Base-by-base conservation (phyloP, 2,113 vertebrate species). In the Etheostoma cragini region DNA sequence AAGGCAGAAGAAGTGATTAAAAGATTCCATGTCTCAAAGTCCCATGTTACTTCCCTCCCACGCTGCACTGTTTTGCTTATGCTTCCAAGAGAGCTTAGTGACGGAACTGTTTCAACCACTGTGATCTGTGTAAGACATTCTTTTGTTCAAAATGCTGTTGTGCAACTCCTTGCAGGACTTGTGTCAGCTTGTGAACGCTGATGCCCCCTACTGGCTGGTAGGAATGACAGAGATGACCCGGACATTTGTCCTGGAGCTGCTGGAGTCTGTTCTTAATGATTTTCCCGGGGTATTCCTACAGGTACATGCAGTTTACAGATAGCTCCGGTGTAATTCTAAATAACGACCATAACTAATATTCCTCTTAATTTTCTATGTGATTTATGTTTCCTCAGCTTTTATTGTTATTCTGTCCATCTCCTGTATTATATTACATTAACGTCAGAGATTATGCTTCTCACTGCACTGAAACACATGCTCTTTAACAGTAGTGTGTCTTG, bases 141-240 rank as follows among this genome's bases (percentile, higher is more conserved):
- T 61, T 67, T 83, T 82, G 78, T 90, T 38, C 35, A 26, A 61
- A 74, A 21, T 35, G n/a, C 77, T 79, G 19, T 50, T 68, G 17
- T 83, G 26, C 8, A 1, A 80, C 57, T 86, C 83, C 21, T 45
- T 85, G 53, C 89, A 99, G 98, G 98, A 99, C 85, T 93, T 99
- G 77, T 99, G 98, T 91, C 98, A 99, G 86, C 92, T 99, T 74
- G 98, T 99, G 91, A 99, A 99, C 73, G 98, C 98, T 24, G 98
- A 99, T 72, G 98, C 98, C 81, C 98, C 98, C 73, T 99, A 99
- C 90, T 99, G 98, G 98, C 94, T 99, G 1, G 97, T 99, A 82
- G 98, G 98, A 54, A 99, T 99, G 98, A 99, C 98, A 1, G 98
- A 99, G 93, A 99, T 99, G 98, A 99, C 98, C 0, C 93, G 98